Conservation (phyloP, 2,113 vertebrate genomes). For the Melozone crissalis region DNA sequence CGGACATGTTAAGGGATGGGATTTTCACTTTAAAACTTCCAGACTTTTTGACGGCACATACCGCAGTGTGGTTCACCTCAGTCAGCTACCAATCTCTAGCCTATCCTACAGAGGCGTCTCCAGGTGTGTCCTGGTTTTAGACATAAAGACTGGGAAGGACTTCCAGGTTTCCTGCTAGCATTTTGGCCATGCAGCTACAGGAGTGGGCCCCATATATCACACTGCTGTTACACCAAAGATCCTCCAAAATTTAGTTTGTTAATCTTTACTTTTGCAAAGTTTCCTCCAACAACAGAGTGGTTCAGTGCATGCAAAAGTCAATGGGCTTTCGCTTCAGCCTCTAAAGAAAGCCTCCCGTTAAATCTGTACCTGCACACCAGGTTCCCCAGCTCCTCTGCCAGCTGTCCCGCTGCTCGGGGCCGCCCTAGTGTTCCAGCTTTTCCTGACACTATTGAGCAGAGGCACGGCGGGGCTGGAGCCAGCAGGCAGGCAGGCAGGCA, state of each 20-base stretch:
- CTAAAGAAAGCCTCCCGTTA: background rate
- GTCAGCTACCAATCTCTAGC: background rate
- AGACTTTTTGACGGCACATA: background rate
- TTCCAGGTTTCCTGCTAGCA: background rate
- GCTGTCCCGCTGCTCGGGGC: background rate
- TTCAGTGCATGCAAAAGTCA: background rate
- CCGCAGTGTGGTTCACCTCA: fast-evolving
- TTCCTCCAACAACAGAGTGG: background rate
- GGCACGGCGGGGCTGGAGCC: background rate
- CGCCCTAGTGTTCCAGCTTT: background rate
- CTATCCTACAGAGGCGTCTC: too few species aligned
- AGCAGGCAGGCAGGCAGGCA: background rate
- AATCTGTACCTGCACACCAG: background rate
- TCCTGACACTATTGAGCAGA: background rate
- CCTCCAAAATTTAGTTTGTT: background rate
- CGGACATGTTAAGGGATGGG: fast-evolving
- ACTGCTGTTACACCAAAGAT: background rate
- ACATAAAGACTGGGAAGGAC: background rate
- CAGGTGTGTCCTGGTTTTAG: background rate
- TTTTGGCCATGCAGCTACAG: background rate
- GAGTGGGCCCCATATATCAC: fast-evolving
- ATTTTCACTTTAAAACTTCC: background rate
- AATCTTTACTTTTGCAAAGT: background rate
- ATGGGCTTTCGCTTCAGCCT: background rate
- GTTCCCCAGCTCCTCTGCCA: background rate